phyloP scores from a whole-genome alignment of 2,113 vertebrate genomes.

The Hypomesus transpacificus region DNA sequence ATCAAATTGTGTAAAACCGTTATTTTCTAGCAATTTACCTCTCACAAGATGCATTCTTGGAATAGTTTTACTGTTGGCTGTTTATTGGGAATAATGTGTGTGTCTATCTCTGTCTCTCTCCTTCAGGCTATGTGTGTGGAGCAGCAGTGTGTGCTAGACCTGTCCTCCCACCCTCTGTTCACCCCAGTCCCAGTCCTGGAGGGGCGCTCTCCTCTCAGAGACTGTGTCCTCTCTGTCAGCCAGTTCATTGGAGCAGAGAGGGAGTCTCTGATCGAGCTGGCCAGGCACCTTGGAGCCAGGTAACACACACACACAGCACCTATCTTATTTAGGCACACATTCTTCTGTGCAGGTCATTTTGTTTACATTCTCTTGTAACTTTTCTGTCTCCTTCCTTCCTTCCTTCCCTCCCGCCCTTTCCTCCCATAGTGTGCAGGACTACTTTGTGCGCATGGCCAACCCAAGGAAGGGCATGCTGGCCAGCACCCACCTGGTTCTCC shows the following conservation, averaged over 20 bases:
- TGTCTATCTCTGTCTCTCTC: background rate
- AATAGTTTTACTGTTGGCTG: background rate
- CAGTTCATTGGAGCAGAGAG: slow-evolving; percentile 91
- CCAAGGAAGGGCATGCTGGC: slow-evolving; percentile 89
- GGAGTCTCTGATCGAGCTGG: slow-evolving; percentile 85
- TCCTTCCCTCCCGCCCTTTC: background rate
- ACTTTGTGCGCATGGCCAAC: slow-evolving; percentile 88
- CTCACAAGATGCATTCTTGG: background rate
- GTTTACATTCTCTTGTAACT: too few relatives aligned
- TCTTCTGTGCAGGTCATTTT: too few relatives aligned
- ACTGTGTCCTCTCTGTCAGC: slow-evolving; percentile 91
- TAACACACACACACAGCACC: slow-evolving; percentile 46
- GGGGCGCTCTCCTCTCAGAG: slow-evolving; percentile 76
- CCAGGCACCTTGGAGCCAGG: slow-evolving; percentile 87
- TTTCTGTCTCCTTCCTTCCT: background rate
- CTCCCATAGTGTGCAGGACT: slow-evolving; percentile 87
- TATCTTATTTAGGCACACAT: background rate
- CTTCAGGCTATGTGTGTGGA: slow-evolving; percentile 86
- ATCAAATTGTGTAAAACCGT: background rate
- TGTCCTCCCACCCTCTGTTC: slow-evolving; percentile 84
- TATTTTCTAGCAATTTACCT: background rate
- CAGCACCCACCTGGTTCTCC: slow-evolving; percentile 88
- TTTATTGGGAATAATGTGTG: background rate
- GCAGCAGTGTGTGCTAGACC: slow-evolving; percentile 77
- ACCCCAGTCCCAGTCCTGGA: slow-evolving; percentile 83